phyloP scores from a whole-genome alignment of 2,113 vertebrate genomes.

The Progne subis region DNA sequence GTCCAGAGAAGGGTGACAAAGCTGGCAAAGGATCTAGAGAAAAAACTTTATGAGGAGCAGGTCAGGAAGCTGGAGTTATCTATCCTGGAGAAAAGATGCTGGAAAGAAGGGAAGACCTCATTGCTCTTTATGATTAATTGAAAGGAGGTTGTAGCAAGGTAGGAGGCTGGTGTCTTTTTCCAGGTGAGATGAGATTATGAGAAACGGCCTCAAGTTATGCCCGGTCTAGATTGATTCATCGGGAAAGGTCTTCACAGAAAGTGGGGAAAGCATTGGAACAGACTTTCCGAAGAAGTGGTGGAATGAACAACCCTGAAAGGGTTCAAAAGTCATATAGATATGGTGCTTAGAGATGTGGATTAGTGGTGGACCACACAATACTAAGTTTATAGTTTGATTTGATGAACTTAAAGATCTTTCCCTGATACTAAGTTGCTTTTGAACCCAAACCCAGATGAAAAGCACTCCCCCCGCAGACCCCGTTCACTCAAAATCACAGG shows the following conservation, averaged over 20 bases:
- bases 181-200: background rate
- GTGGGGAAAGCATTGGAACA: background rate
- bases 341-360: background rate
- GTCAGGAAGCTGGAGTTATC: background rate
- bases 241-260: background rate
- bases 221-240: background rate
- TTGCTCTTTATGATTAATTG: background rate
- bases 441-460: too few relatives aligned
- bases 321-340: background rate
- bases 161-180: background rate
- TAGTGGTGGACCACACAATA: background rate
- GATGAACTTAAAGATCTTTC: background rate
- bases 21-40: background rate
- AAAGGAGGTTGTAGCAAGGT: background rate
- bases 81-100: background rate
- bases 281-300: background rate
- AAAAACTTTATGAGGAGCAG: background rate
- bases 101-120: background rate
- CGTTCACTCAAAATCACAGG: too few relatives aligned
- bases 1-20: background rate
- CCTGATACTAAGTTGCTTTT: too few relatives aligned
- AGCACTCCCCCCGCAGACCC: too few relatives aligned
- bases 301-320: background rate
- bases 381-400: background rate
- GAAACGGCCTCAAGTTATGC: background rate